These are phyloP conservation scores for Myripristis jacobus DNA, from an alignment of 2,797 vertebrate genomes.

Conservation along the genomic window DNA sequence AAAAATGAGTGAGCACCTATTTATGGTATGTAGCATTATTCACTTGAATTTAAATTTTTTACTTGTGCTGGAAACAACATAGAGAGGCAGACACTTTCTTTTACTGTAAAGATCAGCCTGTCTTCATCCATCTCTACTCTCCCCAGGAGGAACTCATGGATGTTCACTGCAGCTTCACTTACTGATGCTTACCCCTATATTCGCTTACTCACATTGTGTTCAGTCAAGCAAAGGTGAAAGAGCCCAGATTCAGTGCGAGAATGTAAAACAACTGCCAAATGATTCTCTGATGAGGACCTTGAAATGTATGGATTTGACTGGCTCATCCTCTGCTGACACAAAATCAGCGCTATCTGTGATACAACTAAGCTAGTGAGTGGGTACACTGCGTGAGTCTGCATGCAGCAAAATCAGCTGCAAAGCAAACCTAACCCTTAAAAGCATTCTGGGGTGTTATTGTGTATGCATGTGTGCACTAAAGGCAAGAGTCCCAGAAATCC, in stretches of 20 bases:
- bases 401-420: constrained; percentile 2
- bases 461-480: constrained; percentile 12
- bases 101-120: too few species aligned
- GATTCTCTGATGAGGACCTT: constrained; percentile 18
- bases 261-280: constrained; percentile 19
- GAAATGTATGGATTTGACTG: constrained; percentile 12
- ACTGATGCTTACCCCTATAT: too few species aligned
- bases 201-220: too few species aligned
- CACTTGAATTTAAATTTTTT: too few species aligned
- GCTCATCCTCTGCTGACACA: constrained; percentile 44
- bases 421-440: constrained; percentile 6
- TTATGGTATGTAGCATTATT: too few species aligned
- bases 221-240: too few species aligned
- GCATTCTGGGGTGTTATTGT: background rate
- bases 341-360: constrained; percentile 32
- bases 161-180: too few species aligned
- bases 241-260: constrained; percentile 35
- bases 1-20: too few species aligned
- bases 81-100: too few species aligned
- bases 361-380: constrained; percentile 34
- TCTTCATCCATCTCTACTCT: too few species aligned
- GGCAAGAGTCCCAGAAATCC: constrained; percentile 27
- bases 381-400: constrained; percentile 14
- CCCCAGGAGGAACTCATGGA: too few species aligned
- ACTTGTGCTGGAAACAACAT: too few species aligned